These are phyloP conservation scores for Phania funesta DNA, from an alignment of 2,888 invertebrate species.

Conservation along the genomic window DNA sequence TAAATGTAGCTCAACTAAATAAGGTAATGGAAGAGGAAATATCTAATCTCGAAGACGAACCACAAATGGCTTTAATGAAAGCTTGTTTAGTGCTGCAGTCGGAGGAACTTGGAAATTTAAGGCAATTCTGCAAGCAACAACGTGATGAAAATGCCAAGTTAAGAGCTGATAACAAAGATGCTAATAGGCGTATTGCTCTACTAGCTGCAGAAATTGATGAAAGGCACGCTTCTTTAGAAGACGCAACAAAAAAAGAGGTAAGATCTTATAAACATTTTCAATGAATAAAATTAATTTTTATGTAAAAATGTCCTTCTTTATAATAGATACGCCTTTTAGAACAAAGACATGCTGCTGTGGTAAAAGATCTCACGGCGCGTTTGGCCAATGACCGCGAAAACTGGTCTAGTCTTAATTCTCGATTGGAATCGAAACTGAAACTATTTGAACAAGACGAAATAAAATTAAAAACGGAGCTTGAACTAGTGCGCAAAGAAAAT, in stretches of 20 bases:
- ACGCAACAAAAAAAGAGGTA: constrained; percentile 83
- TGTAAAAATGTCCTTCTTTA: background rate
- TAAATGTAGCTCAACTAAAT: constrained; percentile 84
- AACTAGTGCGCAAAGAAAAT: constrained; percentile 84
- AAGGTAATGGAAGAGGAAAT: constrained; percentile 86
- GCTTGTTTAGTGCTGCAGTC: constrained; percentile 86
- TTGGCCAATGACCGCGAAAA: constrained; percentile 88
- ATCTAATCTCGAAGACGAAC: constrained; percentile 80
- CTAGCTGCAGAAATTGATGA: constrained; percentile 96
- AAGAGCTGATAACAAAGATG: constrained; percentile 88
- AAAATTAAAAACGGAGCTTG: constrained; percentile 84
- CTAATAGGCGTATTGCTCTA: constrained; percentile 89
- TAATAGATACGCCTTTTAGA: constrained; percentile 85
- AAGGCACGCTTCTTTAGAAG: constrained; percentile 90
- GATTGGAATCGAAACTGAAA: constrained; percentile 85
- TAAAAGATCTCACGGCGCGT: constrained; percentile 86
- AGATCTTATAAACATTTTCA: background rate
- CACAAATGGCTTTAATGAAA: constrained; percentile 75
- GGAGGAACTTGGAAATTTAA: constrained; percentile 84
- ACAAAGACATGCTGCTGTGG: constrained; percentile 87
- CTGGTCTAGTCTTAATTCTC: constrained; percentile 82
- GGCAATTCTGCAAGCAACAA: constrained; percentile 84
- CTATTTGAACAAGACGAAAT: constrained; percentile 86
- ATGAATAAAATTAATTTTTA: background rate
- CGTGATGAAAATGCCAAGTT: constrained; percentile 90